These are phyloP conservation scores for Galaxea fascicularis DNA, from an alignment of 92 coral and sea anemone genomes.

Conservation along the genomic window DNA sequence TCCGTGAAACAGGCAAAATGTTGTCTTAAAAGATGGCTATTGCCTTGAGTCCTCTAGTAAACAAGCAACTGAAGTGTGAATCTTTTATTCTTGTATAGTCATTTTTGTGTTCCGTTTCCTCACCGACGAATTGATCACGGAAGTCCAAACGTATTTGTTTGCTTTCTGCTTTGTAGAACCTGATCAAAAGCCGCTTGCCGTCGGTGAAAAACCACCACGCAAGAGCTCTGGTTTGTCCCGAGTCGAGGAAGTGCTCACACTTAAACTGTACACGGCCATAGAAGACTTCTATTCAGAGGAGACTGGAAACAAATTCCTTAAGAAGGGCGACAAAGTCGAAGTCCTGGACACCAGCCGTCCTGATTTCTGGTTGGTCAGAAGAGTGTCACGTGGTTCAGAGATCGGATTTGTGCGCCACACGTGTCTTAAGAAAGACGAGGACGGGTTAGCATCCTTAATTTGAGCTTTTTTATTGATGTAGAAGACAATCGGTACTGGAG, in stretches of 20 bases:
- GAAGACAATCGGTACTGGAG: too few species aligned
- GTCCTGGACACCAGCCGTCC: slow-evolving; percentile 95
- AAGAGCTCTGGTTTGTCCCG: slow-evolving; percentile 84
- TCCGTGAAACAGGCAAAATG: too few species aligned
- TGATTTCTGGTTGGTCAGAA: slow-evolving; percentile 97
- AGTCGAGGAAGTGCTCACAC: slow-evolving; percentile 85
- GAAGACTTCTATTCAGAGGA: slow-evolving; percentile 90
- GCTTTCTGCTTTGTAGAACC: slow-evolving; percentile 38
- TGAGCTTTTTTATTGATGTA: neutral
- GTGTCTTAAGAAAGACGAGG: slow-evolving; percentile 76
- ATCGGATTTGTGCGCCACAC: slow-evolving; percentile 91
- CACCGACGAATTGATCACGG: neutral
- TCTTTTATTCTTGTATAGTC: too few species aligned
- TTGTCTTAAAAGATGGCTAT: too few species aligned
- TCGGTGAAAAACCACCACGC: slow-evolving; percentile 63
- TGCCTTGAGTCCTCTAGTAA: too few species aligned
- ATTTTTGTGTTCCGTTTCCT: too few species aligned
- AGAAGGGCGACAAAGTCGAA: slow-evolving; percentile 92
- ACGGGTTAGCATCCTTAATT: slow-evolving; percentile 53
- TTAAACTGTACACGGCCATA: slow-evolving; percentile 85
- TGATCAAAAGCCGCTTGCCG: slow-evolving; percentile 42
- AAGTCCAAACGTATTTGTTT: neutral
- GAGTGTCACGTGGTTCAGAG: slow-evolving; percentile 96
- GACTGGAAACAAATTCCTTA: slow-evolving; percentile 91
- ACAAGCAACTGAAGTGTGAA: too few species aligned